Conservation (phyloP, 1,140 invertebrate species). For the Drosophila pectinifera region DNA sequence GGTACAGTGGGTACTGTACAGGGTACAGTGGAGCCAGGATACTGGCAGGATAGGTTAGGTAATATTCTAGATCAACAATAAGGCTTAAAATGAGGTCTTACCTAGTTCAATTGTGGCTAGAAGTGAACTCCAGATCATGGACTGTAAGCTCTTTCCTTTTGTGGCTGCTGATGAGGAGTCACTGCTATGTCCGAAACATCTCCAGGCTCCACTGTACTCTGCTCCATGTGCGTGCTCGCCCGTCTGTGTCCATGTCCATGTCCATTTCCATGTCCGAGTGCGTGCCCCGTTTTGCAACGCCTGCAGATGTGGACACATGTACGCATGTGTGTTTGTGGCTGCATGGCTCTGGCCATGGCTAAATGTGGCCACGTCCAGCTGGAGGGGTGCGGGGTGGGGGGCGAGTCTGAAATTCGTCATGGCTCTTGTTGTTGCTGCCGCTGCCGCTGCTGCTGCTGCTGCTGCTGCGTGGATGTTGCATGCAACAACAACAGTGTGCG, state of each 20-base stretch:
- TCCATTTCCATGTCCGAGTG: conserved; percentile 42
- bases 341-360: conserved; percentile 13
- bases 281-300: conserved; percentile 75
- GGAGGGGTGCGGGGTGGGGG: conserved; percentile 11
- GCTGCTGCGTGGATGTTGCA: conserved; percentile 24
- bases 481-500: conserved; percentile 37
- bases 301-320: conserved; percentile 66
- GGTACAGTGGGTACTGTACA: not conserved
- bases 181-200: not conserved
- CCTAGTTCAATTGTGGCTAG: too few species aligned
- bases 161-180: too few species aligned
- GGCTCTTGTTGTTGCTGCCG: conserved; percentile 28
- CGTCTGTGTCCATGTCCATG: conserved; percentile 18
- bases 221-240: conserved; percentile 24
- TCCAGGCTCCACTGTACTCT: not conserved
- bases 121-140: too few species aligned
- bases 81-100: too few species aligned
- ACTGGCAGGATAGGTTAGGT: too few species aligned
- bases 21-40: too few species aligned
- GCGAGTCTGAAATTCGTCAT: conserved; percentile 69
- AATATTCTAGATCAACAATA: too few species aligned
- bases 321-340: conserved; percentile 17
- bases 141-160: too few species aligned
- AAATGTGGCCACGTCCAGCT: conserved; percentile 6
- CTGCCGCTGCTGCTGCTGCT: too few species aligned